Evolutionary conservation across 2,113 vertebrate genomes (phyloP).

Genomic region (Phylloscopus trochiloides): DNA sequence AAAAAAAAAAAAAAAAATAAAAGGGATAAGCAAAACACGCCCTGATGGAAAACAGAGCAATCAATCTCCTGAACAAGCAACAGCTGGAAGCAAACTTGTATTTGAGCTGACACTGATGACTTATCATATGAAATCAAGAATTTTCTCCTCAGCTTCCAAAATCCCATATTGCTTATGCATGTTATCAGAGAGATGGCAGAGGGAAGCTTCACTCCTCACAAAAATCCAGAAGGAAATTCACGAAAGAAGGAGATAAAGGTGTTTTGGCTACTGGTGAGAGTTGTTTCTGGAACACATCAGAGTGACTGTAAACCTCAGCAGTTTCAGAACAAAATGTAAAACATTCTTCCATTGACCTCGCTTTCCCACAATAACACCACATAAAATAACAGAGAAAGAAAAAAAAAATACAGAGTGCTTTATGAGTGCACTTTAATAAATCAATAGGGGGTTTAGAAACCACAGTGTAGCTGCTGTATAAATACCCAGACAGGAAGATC

Average conservation of each 20-base stretch:
- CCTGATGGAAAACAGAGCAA: background rate
- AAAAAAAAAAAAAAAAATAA: background rate
- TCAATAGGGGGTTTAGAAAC: slow-evolving; percentile 33
- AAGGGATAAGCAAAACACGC: background rate
- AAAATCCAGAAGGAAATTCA: background rate
- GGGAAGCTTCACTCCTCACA: background rate
- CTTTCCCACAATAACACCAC: slow-evolving; percentile 58
- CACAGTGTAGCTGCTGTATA: slow-evolving; percentile 33
- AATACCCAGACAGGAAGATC: slow-evolving; percentile 51
- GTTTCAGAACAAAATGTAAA: slow-evolving; percentile 56
- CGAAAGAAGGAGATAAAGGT: background rate
- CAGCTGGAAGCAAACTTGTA: background rate
- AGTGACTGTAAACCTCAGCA: slow-evolving; percentile 34
- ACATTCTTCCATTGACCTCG: slow-evolving; percentile 36
- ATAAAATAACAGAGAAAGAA: slow-evolving; percentile 49
- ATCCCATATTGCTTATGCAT: rapidly evolving
- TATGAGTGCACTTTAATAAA: slow-evolving; percentile 57
- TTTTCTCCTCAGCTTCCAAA: background rate
- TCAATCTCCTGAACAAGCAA: background rate
- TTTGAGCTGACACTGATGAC: background rate
- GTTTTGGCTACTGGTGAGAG: background rate
- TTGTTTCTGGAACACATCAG: slow-evolving; percentile 49
- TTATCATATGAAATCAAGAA: background rate
- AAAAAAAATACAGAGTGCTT: background rate
- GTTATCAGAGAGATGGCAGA: background rate